phyloP scores from a whole-genome alignment of 2,888 invertebrate genomes.

The Drosophila kanekoi region DNA sequence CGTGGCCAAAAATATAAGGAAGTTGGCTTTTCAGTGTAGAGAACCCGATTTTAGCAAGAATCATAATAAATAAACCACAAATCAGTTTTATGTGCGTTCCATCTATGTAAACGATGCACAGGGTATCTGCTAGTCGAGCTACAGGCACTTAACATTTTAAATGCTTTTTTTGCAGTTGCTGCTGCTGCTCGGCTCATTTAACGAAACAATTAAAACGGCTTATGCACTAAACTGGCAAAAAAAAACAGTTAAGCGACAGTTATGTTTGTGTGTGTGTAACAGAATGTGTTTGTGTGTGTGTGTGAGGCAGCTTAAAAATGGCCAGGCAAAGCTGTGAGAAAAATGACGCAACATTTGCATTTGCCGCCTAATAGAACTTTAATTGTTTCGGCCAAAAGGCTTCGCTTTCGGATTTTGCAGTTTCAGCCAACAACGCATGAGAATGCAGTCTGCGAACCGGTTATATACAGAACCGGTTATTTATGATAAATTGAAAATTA shows the following conservation, averaged over 20 bases:
- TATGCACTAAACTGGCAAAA: constrained; percentile 70
- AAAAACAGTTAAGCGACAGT: constrained; percentile 71
- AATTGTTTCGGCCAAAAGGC: constrained; percentile 60
- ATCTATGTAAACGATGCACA: neutral
- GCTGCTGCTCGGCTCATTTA: constrained; percentile 65
- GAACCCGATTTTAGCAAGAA: too few species aligned
- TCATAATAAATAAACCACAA: too few species aligned
- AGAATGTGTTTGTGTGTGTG: neutral
- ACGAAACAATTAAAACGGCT: constrained; percentile 78
- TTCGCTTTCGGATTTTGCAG: constrained; percentile 14
- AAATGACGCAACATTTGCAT: constrained; percentile 62
- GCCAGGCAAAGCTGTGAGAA: constrained; percentile 28
- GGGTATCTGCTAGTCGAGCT: neutral
- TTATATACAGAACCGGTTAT: too few species aligned
- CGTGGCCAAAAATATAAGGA: too few species aligned
- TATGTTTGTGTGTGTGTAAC: constrained; percentile 19
- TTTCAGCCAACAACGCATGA: constrained; percentile 2
- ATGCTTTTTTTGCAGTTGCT: constrained; percentile 19
- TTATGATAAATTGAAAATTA: too few species aligned
- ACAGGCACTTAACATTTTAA: neutral
- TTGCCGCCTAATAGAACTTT: constrained; percentile 79
- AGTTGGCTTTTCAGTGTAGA: too few species aligned
- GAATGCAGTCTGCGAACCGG: constrained; percentile 7
- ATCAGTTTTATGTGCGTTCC: too few species aligned
- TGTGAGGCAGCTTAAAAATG: constrained; percentile 49